Evolutionary conservation across 2,888 invertebrate genomes (phyloP), one percentile per base, ranked within the genome.

Genomic region (Platycnemis pennipes): DNA sequence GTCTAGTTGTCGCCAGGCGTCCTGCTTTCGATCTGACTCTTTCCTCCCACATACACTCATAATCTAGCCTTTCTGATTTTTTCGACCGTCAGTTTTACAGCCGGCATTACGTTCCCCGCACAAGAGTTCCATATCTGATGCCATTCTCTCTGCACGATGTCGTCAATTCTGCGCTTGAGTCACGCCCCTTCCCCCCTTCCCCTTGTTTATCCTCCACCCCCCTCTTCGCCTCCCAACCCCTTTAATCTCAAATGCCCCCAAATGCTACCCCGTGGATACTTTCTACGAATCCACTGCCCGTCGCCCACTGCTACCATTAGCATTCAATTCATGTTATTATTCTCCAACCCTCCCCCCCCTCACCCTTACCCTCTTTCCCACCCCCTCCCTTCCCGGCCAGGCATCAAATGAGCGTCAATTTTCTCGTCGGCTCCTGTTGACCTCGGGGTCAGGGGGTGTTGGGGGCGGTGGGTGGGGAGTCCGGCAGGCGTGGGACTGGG

Each of bases 361-460:
- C 77, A 37, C 49, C 19, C 49, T 19, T 37, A 13, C 2, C 77
- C 77, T 37, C 37, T 16, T 3, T 37, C 77, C 37, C 37, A 4
- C 77, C 2, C 4, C 2, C 16, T 11, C 77, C n/a, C 69, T 37
- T 37, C 5, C 77, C 13, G 26, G 26, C 63, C 63, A 2, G 63
- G 26, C 77, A 77, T 37, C 77, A 77, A 77, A 77, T 77, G 77
- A 77, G 77, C 77, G 77, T 77, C 77, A 77, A 77, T 77, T 77
- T 77, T 77, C 77, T 77, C 77, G 77, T 77, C 77, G 77, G n/a
- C 77, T 77, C 77, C n/a, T 37, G 77, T 77, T 77, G 77, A 77
- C 77, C 77, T 77, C 37, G 22, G 26, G 77, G 77, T 22, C 26
- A 26, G 26, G 26, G 4, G 77, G 77, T 22, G 77, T 11, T 31